These are phyloP conservation scores for Apodemus agrarius DNA, from an alignment of 2,797 vertebrate species.

Conservation along the genomic window DNA sequence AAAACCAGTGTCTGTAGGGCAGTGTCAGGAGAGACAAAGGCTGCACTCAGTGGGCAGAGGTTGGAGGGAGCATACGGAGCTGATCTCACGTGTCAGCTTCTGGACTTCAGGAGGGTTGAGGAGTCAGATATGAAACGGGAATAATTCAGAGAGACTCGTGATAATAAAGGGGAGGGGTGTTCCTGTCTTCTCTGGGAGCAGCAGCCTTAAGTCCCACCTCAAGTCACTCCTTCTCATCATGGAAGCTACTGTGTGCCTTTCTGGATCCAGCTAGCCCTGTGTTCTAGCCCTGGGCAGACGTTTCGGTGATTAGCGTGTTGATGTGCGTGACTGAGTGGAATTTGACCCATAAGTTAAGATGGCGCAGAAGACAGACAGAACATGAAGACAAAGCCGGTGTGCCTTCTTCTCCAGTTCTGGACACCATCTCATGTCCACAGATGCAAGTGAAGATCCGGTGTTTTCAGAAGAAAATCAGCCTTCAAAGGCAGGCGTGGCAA, in stretches of 20 bases:
- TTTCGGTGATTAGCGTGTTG: not conserved
- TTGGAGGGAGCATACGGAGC: no score
- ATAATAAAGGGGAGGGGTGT: no score
- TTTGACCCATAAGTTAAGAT: not conserved
- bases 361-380: not conserved
- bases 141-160: accelerated
- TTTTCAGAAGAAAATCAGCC: not conserved
- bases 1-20: not conserved
- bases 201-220: no score
- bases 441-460: not conserved
- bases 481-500: not conserved
- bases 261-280: not conserved
- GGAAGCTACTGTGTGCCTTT: not conserved
- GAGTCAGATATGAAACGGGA: no score
- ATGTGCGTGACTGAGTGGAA: not conserved
- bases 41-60: not conserved
- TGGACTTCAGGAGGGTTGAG: no score
- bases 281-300: not conserved
- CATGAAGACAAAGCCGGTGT: not conserved
- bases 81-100: not conserved
- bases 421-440: not conserved
- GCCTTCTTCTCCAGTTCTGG: not conserved
- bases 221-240: not conserved
- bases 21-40: not conserved
- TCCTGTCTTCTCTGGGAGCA: not conserved